A percentile compares a stretch with the other conserved stretches of the same genome.
phyloP scores from a whole-genome alignment of 2,888 invertebrate species.

The Linyphia triangularis region DNA sequence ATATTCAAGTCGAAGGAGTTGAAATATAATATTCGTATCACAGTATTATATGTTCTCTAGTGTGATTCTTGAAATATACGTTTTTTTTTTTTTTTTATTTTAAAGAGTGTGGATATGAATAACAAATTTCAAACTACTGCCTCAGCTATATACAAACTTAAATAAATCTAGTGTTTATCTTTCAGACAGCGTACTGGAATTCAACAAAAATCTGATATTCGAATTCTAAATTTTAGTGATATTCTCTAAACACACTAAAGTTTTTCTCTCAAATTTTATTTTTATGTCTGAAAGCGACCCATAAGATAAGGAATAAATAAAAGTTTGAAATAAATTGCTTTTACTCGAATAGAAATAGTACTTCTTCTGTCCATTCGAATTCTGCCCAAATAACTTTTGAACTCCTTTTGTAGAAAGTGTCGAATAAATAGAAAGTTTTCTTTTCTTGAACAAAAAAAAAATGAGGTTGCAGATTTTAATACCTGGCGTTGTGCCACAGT shows the following conservation, averaged over 20 bases:
- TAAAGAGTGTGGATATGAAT: not conserved
- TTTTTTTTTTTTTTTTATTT: not conserved
- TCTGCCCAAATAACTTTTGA: conserved; percentile 53
- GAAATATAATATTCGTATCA: not conserved
- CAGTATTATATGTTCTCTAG: not conserved
- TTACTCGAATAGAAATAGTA: conserved; percentile 56
- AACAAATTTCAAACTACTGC: not conserved
- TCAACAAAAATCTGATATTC: conserved; percentile 42
- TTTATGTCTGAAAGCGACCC: conserved; percentile 62
- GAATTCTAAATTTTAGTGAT: conserved; percentile 55
- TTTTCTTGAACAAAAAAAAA: conserved; percentile 38
- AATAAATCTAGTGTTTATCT: conserved; percentile 57
- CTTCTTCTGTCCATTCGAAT: conserved; percentile 51
- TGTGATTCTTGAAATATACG: not conserved
- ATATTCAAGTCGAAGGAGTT: too few species aligned
- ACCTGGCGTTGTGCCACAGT: conserved; percentile 50
- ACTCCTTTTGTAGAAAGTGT: conserved; percentile 60
- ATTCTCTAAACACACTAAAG: conserved; percentile 14
- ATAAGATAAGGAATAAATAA: conserved; percentile 21
- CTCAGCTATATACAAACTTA: not conserved
- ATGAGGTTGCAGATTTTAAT: conserved; percentile 50
- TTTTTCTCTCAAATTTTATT: conserved; percentile 57
- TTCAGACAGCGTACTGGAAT: conserved; percentile 44
- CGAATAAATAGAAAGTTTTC: conserved; percentile 60
- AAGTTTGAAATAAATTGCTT: conserved; percentile 63